Percentiles rank a stretch among this genome's conserved stretches.
Conservation (phyloP, 2,113 vertebrate species). For the Gnathonemus echidnorhynchus region DNA sequence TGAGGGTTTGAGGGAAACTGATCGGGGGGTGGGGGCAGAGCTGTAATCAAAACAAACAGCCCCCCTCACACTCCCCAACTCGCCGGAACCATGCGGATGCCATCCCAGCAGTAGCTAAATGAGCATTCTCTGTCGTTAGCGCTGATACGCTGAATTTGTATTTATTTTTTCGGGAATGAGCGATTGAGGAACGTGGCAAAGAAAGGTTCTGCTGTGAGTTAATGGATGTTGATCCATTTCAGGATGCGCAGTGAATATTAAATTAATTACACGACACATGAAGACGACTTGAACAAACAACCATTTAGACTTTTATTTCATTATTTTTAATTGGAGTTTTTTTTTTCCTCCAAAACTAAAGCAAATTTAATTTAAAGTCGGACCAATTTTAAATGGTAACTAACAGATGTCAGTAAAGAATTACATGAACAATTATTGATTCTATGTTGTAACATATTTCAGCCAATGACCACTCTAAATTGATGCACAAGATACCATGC, state of each 20-base stretch:
- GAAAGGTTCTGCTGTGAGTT: neutral
- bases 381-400: neutral
- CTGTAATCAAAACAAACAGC: slow-evolving; percentile 37
- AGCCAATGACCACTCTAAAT: neutral
- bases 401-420: neutral
- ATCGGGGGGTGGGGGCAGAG: slow-evolving; percentile 12
- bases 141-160: neutral
- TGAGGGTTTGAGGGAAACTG: slow-evolving; percentile 40
- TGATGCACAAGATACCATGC: neutral
- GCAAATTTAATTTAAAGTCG: neutral
- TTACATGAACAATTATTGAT: slow-evolving; percentile 1
- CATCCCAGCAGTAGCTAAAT: neutral
- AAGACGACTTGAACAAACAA: slow-evolving; percentile 6
- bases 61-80: neutral
- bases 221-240: slow-evolving; percentile 13
- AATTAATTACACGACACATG: slow-evolving; percentile 5
- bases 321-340: neutral
- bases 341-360: neutral
- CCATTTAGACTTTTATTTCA: slow-evolving; percentile 17
- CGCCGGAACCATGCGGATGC: neutral
- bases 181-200: neutral
- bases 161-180: neutral
- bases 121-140: neutral
- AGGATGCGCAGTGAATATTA: neutral
- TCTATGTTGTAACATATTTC: neutral